Conservation (phyloP, 2,113 vertebrate genomes). For the Oenanthe melanoleuca region DNA sequence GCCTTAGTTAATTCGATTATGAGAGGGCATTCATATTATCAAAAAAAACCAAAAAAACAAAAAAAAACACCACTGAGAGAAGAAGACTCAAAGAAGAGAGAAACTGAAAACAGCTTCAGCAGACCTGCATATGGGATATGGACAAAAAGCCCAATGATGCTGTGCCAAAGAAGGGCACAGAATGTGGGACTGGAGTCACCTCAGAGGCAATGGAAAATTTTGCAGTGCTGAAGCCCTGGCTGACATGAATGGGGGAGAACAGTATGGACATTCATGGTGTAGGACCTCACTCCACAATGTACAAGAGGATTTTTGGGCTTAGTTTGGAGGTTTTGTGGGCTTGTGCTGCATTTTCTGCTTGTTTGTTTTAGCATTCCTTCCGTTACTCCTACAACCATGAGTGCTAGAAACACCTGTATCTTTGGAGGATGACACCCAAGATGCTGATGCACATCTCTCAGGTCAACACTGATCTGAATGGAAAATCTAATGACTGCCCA, state of each 20-base stretch:
- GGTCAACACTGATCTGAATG: not conserved
- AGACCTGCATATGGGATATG: fast-evolving
- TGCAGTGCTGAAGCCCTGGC: not conserved
- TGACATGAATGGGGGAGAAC: not conserved
- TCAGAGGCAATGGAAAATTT: not conserved
- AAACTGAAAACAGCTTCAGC: not conserved
- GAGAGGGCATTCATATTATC: not conserved
- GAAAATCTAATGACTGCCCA: not conserved
- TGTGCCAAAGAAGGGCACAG: not conserved
- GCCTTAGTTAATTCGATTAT: not conserved
- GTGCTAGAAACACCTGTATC: not conserved
- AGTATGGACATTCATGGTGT: not conserved
- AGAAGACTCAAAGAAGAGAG: not conserved
- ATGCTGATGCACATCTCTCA: not conserved
- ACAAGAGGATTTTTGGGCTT: not conserved
- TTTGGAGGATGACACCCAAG: not conserved
- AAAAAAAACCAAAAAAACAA: not conserved
- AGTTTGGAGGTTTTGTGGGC: not conserved
- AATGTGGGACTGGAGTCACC: not conserved
- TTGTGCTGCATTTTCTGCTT: not conserved
- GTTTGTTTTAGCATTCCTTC: not conserved
- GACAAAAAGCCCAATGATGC: not conserved
- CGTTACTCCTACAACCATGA: not conserved
- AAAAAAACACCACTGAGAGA: too few species aligned
- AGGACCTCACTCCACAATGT: not conserved